Evolutionary conservation across 2,797 vertebrate genomes (phyloP), one percentile per base, ranked within the genome.

Genomic region (Dipus sagitta): DNA sequence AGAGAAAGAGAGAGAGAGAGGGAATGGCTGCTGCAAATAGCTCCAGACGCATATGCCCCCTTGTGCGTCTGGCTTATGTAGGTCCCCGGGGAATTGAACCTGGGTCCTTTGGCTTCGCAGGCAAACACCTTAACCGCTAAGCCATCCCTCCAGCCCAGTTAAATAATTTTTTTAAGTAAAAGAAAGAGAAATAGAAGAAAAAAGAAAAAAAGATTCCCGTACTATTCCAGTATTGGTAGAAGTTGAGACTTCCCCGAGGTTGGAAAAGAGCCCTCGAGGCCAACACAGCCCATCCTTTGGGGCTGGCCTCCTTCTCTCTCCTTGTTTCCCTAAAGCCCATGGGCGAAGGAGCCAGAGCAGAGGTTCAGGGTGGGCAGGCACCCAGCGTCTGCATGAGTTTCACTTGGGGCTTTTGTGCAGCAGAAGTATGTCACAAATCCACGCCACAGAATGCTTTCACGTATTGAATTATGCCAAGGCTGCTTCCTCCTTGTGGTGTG

Each of bases 381-480:
- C 8, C 38, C 38, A 38, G 38, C 6, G 38, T 81, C 58, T 94
- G 74, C 54, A 18, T n/a, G 81, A 82, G 78, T 72, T 77, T 79
- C 65, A 28, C 80, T 34, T 13, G 60, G 26, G 72, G 42, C 83
- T 70, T 71, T 38, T 72, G 81, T 21, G 23, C 52, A 38, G 78
- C n/a, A 74, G 28, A 85, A 38, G 11, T 13, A 30, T 52, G 79
- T 87, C 68, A 65, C 70, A 65, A 72, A 52, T 76, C 38, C 32
- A 3, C 0, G 2, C 30, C 26, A 18, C 88, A 54, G 60, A 83
- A 83, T 28, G 18, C 58, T 90, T 72, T 65, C 76, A 65, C 64
- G 76, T 82, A 47, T 14, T 83, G 62, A 89, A 62, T 92, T 78
- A 77, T 84, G 78, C 65, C 21, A 58, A 74, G 91, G 92, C 78